phyloP scores from a whole-genome alignment of 2,113 vertebrate genomes.

The Corythoichthys haematopterus region DNA sequence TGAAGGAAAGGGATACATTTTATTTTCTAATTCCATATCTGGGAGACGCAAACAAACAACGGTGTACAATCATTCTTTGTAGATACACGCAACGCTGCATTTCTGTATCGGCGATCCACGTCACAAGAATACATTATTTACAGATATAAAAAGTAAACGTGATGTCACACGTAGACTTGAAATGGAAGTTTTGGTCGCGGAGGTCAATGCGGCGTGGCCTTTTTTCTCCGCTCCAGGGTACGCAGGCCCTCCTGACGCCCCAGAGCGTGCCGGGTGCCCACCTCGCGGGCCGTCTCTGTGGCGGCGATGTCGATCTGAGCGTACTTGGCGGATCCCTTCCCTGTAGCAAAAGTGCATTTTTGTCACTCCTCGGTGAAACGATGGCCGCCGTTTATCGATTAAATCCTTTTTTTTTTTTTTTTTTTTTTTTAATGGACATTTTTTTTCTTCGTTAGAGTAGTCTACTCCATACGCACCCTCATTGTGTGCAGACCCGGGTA shows the following conservation, averaged over 20 bases:
- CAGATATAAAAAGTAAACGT: slow-evolving; percentile 27
- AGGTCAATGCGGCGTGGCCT: slow-evolving; percentile 72
- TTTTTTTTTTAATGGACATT: no score
- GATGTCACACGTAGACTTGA: slow-evolving; percentile 1
- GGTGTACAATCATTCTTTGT: no score
- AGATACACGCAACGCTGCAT: no score
- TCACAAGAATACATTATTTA: slow-evolving; percentile 36
- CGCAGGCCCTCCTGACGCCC: slow-evolving; percentile 82
- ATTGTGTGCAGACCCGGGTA: slow-evolving; percentile 50
- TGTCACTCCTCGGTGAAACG: no score
- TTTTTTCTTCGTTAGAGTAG: no score
- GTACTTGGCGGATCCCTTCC: slow-evolving; percentile 74
- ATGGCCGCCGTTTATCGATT: no score
- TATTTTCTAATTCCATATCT: no score
- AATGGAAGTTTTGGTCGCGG: background rate
- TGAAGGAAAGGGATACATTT: no score
- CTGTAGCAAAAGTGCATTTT: slow-evolving; percentile 49
- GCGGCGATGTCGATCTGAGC: slow-evolving; percentile 85
- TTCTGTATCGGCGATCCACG: slow-evolving; percentile 9
- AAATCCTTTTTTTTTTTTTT: no score
- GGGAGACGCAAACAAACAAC: no score
- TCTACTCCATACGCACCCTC: slow-evolving; percentile 17
- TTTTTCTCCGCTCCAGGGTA: slow-evolving; percentile 78
- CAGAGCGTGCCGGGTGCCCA: slow-evolving; percentile 80
- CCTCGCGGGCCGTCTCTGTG: slow-evolving; percentile 83